Evolutionary conservation across 2,113 vertebrate genomes (phyloP), one percentile per base, ranked within the genome.

Genomic region (Barbus barbus): DNA sequence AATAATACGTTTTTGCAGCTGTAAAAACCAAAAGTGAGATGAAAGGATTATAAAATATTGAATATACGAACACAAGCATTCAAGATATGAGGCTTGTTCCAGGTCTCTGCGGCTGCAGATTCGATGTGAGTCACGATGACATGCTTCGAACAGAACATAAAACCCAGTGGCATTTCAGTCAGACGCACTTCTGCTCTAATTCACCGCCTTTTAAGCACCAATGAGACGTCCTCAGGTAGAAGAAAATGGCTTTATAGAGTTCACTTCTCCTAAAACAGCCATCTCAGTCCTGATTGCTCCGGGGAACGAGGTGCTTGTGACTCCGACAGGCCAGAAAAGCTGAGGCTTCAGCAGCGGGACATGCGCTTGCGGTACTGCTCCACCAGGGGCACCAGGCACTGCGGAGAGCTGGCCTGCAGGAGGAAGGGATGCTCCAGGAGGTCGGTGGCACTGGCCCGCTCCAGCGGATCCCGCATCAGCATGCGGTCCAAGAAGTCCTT

Each of bases 401-500:
- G 97, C 0, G 98, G 96, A 77, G 97, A 96, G 78, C 97, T 96
- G 0, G 96, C 96, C 94, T 99, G 97, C 87, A 99, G 95, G 91
- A 99, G 93, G 91, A 99, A 99, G 24, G 97, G 97, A 81, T 99
- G 98, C 90, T 97, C 97, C 85, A 99, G 94, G 24, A 99, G 96
- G 85, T 98, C 97, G 9, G 96, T 96, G 84, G 98, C 97, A 0
- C 96, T 98, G 63, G 97, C 96, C 90, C 98, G 94, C 89, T 98
- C 96, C 22, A 96, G 31, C 0, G 97, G 97, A 78, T 99, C 97
- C 88, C 97, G 94, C 2, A 96, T 96, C 90, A 99, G 81, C 97
- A 99, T 99, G 79, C 97, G 96, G 72, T 97, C 96, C 95, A 99
- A 90, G 90, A 99, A 99, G 92, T 99, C 97, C 88, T 96, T 96